Conservation (phyloP, 2,888 invertebrate genomes). For the Lasius platythorax region DNA sequence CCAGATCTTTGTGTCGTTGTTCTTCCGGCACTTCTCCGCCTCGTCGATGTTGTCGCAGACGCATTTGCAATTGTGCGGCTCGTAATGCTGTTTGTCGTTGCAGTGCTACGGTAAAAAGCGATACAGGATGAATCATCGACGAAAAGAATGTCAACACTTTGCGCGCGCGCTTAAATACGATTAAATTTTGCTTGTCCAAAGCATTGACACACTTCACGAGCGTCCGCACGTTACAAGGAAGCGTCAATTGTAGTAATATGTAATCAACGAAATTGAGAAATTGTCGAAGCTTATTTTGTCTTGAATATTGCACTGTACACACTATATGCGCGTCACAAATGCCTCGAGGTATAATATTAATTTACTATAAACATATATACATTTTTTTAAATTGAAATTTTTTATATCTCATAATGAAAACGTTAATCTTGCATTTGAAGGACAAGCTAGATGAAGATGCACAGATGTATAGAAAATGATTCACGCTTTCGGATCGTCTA, state of each 20-base stretch:
- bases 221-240: slow-evolving; percentile 32
- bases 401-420: slow-evolving; percentile 14
- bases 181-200: slow-evolving; percentile 30
- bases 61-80: slow-evolving; percentile 88
- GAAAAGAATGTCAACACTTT: slow-evolving; percentile 39
- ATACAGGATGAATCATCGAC: slow-evolving; percentile 35
- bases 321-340: background rate
- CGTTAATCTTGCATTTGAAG: background rate
- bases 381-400: background rate
- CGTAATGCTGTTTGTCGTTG: slow-evolving; percentile 88
- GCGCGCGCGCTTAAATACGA: slow-evolving; percentile 13
- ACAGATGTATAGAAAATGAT: slow-evolving; percentile 7
- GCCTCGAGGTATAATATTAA: background rate
- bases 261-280: slow-evolving; percentile 44
- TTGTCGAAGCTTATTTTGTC: background rate
- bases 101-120: slow-evolving; percentile 86
- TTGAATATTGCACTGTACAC: background rate
- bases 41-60: slow-evolving; percentile 89
- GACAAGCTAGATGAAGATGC: background rate
- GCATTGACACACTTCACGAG: slow-evolving; percentile 39
- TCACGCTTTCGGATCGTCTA: background rate
- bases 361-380: background rate
- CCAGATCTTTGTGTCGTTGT: slow-evolving; percentile 88
- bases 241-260: slow-evolving; percentile 42
- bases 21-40: slow-evolving; percentile 87